Percentiles rank a stretch among this genome's conserved stretches.
Evolutionary conservation across 2,113 vertebrate genomes (phyloP).

Genomic region (Corythaixoides concolor): DNA sequence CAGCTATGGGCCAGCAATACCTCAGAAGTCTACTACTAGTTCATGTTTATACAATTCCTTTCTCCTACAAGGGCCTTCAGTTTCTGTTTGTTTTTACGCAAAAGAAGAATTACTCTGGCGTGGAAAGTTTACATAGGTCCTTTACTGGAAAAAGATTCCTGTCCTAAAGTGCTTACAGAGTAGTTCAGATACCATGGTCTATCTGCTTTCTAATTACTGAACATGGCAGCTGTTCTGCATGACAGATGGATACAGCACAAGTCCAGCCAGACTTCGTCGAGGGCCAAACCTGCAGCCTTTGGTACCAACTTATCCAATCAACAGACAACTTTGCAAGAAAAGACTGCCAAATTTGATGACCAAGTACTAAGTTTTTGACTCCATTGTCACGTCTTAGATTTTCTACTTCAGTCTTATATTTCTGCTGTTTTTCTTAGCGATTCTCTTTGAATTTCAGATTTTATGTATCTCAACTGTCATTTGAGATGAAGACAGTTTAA

Average conservation of each 20-base stretch:
- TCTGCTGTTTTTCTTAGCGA: not conserved
- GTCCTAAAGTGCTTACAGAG: not conserved
- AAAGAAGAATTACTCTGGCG: not conserved
- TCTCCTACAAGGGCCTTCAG: not conserved
- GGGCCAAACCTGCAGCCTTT: not conserved
- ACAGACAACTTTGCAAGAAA: not conserved
- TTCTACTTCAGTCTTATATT: not conserved
- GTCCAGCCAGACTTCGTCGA: not conserved
- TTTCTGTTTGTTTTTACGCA: conserved; percentile 31
- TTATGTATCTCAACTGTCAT: not conserved
- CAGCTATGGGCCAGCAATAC: not conserved
- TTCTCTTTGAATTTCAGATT: not conserved
- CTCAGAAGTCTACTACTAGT: not conserved
- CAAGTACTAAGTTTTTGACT: not conserved
- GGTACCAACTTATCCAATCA: not conserved
- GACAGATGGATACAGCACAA: not conserved
- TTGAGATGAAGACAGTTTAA: not conserved
- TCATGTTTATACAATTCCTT: not conserved
- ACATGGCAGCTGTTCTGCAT: not conserved
- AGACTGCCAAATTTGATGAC: not conserved
- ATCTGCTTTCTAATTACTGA: not conserved
- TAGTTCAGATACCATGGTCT: not conserved
- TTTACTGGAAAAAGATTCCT: not conserved
- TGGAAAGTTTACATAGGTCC: not conserved
- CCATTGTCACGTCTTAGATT: not conserved